Evolutionary conservation across 2,888 invertebrate species (phyloP).

Genomic region (Agrochola lota): DNA sequence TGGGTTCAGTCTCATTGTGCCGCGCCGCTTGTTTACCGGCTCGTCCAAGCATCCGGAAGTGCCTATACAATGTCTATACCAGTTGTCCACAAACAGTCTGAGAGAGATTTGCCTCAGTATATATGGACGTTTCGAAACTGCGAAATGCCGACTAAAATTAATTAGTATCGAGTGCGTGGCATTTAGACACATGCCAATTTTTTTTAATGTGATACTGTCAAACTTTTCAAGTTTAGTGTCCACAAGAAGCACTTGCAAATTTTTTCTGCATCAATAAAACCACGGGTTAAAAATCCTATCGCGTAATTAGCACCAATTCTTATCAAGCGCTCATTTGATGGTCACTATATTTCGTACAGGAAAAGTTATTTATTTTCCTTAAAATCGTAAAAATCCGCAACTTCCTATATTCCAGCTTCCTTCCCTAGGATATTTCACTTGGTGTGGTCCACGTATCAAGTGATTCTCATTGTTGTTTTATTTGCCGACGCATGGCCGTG

Average conservation of each 20-base stretch:
- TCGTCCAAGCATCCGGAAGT: conserved; percentile 27
- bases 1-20: not conserved
- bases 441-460: conserved; percentile 20
- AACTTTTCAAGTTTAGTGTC: not conserved
- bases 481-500: conserved; percentile 18
- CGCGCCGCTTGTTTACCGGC: conserved; percentile 22
- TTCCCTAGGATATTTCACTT: conserved; percentile 1
- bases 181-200: conserved; percentile 1
- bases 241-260: not conserved
- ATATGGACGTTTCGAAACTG: not conserved
- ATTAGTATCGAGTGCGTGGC: not conserved
- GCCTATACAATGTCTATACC: conserved; percentile 17
- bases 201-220: not conserved
- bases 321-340: conserved; percentile 19
- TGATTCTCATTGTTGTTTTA: conserved; percentile 35
- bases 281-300: not conserved
- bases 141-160: not conserved
- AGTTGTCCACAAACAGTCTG: conserved; percentile 28
- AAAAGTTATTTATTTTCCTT: not conserved
- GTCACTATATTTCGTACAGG: conserved; percentile 9
- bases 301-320: conserved; percentile 10
- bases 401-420: not conserved
- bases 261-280: not conserved
- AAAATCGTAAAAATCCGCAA: not conserved
- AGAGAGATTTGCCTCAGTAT: conserved; percentile 5